Evolutionary conservation across 1,140 invertebrate species (phyloP), one percentile per base, ranked within the genome.

Genomic region (Artemia franciscana): DNA sequence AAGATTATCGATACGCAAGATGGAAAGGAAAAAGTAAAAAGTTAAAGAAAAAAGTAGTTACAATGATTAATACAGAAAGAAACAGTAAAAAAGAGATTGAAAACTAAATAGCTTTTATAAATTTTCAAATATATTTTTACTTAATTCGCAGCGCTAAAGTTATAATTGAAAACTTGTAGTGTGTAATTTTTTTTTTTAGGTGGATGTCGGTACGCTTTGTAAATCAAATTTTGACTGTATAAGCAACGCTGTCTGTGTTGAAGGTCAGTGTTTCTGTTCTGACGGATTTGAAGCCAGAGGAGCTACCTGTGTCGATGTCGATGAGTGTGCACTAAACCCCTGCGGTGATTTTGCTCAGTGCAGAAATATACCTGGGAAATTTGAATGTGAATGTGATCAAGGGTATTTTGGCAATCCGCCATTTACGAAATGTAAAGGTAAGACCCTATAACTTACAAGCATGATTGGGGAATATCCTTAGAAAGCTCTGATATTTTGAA

Each of bases 221-320:
- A 83, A 83, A 75, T 82, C 82, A 4, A 89, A 91, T 68, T 91
- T 88, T 68, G 87, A 92, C 69, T 93, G 89, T 70, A 87, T 87
- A 18, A 91, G 89, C 71, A 91, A 92, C 71, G 88, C 88, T 0
- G 85, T 89, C 71, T 93, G 88, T 69, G 79, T 86, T 30, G 84
- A 90, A 68, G 82, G 81, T 60, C 86, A 88, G 69, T 97, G 92
- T 72, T 88, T 87, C 73, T 97, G 92, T 69, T 82, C 86, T 70
- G 79, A 86, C 66, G 88, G 88, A 12, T 94, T 94, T 72, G 79
- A 84, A 65, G 82, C 87, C 1, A 79, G 80, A 59, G 83, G 84
- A 39, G 82, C 86, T 0, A 77, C 82, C 63, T 91, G 88, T 68
- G 75, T 82, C 21, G 88, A 91, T 69, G 73, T 91, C 5, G 80